Evolutionary conservation across 2,888 invertebrate species (phyloP), one percentile per base, ranked within the genome.

Genomic region (Entomobrya proxima): DNA sequence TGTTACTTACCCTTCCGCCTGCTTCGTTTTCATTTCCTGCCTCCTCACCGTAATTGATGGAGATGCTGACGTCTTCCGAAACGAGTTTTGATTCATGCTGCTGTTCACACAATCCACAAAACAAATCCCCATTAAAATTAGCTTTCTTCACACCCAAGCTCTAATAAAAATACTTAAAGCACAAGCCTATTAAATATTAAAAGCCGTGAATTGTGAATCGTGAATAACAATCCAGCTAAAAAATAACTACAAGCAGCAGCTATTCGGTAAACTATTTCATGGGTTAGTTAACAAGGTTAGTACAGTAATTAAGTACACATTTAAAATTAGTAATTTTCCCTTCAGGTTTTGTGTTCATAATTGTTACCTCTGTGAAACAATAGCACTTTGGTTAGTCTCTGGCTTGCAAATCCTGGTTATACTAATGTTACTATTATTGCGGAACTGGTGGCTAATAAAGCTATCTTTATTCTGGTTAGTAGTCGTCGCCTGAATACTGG

Each of bases 401-500:
- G n/a, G n/a, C n/a, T 82, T 82, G 24, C 32, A 52, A 47, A 82
- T 76, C 52, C 50, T 82, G 6, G 82, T 82, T 21, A 82, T 76
- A 37, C 82, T 82, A 64, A 82, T 27, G 35, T 24, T 81, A 30
- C 40, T 40, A 52, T 82, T 75, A 13, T 76, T 82, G 2, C 76
- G 75, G 64, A 82, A 82, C 47, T 75, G 75, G 11, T 81, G 74
- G 11, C 44, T 13, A 44, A 81, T 44, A 13, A 37, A 21, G 3
- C 40, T 32, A 4, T 52, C 52, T 11, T 52, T 21, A 72, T 72
- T 37, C 6, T 30, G 15, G 58, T 24, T 32, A 32, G 13, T 32
- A 58, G 30, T 58, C 35, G 11, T 64, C 21, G n/a, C 37, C 9
- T 64, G 35, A 61, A 37, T 64, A 7, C 27, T 58, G 30, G 61